These are phyloP conservation scores for Raphicerus campestris DNA, from an alignment of 2,113 vertebrate species.

Conservation along the genomic window DNA sequence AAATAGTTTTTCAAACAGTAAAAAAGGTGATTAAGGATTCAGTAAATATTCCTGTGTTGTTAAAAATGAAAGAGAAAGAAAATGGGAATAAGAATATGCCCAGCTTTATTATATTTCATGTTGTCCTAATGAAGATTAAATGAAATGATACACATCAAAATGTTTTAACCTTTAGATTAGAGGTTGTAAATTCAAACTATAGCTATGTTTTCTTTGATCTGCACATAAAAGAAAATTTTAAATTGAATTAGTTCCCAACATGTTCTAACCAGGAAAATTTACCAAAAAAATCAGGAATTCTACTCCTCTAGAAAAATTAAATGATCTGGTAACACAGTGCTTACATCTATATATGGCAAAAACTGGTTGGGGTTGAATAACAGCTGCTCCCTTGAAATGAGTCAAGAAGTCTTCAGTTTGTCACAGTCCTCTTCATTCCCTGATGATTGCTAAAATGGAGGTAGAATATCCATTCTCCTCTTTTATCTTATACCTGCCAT, in stretches of 20 bases:
- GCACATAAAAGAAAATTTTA: not conserved
- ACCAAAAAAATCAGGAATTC: not conserved
- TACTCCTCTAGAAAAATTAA: not conserved
- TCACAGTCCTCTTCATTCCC: not conserved
- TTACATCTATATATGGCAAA: not conserved
- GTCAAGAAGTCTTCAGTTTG: not conserved
- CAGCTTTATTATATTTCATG: not conserved
- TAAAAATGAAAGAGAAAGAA: not conserved
- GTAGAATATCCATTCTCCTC: not conserved
- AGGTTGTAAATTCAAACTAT: not conserved
- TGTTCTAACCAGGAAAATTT: not conserved
- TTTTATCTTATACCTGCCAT: not conserved
- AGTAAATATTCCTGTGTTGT: not conserved
- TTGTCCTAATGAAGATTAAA: not conserved
- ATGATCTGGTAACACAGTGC: not conserved
- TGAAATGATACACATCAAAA: not conserved
- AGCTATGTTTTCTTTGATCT: not conserved
- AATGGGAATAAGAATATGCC: not conserved
- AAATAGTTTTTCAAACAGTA: not conserved
- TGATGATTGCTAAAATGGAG: not conserved
- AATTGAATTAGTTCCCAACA: not conserved
- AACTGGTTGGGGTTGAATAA: not conserved
- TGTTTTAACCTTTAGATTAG: not conserved
- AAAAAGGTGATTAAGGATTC: not conserved
- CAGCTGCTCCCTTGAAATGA: not conserved